phyloP scores from a whole-genome alignment of 2,888 invertebrate genomes.

The Charanyca ferruginea region DNA sequence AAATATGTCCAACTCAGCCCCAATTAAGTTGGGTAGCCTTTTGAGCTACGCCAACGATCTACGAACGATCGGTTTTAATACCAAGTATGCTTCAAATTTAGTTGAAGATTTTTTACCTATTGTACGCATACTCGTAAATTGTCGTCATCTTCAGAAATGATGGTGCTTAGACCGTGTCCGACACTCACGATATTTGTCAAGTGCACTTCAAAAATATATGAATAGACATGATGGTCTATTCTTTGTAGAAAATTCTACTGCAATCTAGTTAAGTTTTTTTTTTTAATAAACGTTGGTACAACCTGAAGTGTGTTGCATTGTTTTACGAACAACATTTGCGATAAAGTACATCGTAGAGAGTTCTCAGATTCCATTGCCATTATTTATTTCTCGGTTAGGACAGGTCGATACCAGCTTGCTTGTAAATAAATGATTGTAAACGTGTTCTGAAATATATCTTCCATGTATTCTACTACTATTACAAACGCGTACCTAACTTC shows the following conservation, averaged over 20 bases:
- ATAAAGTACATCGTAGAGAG: not conserved
- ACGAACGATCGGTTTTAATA: too few relatives aligned
- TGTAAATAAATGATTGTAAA: not conserved
- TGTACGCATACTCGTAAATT: too few relatives aligned
- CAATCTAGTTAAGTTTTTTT: not conserved
- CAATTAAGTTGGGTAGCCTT: too few relatives aligned
- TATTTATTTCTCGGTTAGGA: not conserved
- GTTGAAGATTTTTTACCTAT: not conserved
- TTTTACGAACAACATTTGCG: not conserved
- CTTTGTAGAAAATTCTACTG: not conserved
- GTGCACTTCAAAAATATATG: slow-evolving; percentile 14
- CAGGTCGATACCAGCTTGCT: not conserved
- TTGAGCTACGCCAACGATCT: too few relatives aligned
- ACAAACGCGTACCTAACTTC: too few relatives aligned
- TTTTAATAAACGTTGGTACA: not conserved
- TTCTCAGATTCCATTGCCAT: not conserved
- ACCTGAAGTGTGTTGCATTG: not conserved
- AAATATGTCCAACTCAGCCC: too few relatives aligned
- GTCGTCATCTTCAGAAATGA: not conserved
- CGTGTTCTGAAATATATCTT: too few relatives aligned
- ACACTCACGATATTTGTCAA: slow-evolving; percentile 11
- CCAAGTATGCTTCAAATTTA: too few relatives aligned
- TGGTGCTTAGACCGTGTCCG: not conserved
- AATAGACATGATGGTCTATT: slow-evolving; percentile 15
- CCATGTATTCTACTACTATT: too few relatives aligned